Evolutionary conservation across 2,888 invertebrate genomes (phyloP), one percentile per base, ranked within the genome.

Genomic region (Tiliacea aurago): DNA sequence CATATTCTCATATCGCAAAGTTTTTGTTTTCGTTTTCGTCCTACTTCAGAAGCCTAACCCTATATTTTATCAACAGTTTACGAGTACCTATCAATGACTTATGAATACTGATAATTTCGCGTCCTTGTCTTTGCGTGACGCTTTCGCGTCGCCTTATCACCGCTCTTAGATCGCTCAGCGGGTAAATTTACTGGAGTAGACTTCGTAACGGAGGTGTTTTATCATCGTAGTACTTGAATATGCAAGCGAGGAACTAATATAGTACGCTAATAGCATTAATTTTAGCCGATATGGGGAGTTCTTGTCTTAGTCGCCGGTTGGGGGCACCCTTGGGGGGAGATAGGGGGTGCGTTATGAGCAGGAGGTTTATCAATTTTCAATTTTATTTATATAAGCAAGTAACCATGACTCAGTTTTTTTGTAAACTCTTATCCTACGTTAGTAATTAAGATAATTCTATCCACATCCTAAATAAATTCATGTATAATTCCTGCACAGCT

Each of bases 41-140:
- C 18, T 23, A 45, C 28, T 49, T 28, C n/a, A 13, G 53, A 53
- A 77, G 33, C 53, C 37, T 43, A 5, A n/a, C 18, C 53, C 18
- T 41, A 47, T 62, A 78, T 61, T 67, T 76, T 80, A 65, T 62
- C 70, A 37, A 64, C 51, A 80, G 70, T 78, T 71, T 85, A 85
- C 88, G 59, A 64, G 76, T 76, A 55, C 61, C 75, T 88, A 88
- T 89, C 87, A 90, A 81, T 90, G 87, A 88, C 84, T 90, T 90
- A 92, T 91, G 90, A 90, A 89, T 86, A 86, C 89, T 91, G 90
- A 92, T 91, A 88, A 88, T 87, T 90, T 87, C 76, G 87, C 87
- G 87, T 85, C 86, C 86, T 89, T 87, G 88, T 90, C 87, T 88
- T 91, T 87, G 90, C 91, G 92, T 92, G 92, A 90, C 90, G 89